Conservation (phyloP, 2,797 vertebrate genomes). For the Mallotus villosus region DNA sequence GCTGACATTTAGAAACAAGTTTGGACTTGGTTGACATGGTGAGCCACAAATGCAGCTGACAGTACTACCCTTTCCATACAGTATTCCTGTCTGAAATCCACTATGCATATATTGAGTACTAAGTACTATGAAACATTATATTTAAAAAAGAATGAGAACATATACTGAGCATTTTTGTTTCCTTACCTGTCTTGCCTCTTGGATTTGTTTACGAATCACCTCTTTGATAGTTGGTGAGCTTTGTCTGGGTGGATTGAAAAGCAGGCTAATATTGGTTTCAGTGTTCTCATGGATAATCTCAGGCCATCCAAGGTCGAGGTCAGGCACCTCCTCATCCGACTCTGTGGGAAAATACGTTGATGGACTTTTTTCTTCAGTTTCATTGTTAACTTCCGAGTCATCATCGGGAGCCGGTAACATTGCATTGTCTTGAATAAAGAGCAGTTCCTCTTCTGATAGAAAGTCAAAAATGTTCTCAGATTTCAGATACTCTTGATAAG, state of each 20-base stretch:
- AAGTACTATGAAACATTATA: constrained; percentile 2
- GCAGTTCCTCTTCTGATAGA: constrained; percentile 84
- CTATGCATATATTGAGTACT: background rate
- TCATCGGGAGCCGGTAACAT: constrained; percentile 59
- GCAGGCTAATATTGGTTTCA: constrained; percentile 84
- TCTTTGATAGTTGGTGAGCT: constrained; percentile 88
- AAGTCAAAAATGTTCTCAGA: constrained; percentile 84
- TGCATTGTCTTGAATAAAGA: constrained; percentile 82
- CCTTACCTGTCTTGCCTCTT: constrained; percentile 86
- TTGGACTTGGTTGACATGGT: constrained; percentile 4
- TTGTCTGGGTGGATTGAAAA: constrained; percentile 86
- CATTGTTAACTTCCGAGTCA: constrained; percentile 48
- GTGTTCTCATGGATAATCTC: constrained; percentile 68
- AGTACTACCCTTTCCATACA: background rate
- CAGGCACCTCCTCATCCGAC: constrained; percentile 88
- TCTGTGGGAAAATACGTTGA: constrained; percentile 89
- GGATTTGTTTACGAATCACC: constrained; percentile 85
- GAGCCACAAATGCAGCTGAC: background rate
- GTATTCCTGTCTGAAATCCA: background rate
- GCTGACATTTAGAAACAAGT: constrained; percentile 9
- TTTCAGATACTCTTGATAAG: constrained; percentile 84
- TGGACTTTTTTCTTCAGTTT: constrained; percentile 56
- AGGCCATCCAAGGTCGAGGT: constrained; percentile 91
- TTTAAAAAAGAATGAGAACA: background rate
- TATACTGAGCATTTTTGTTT: background rate